A percentile compares a stretch with the other conserved stretches of the same genome.
phyloP scores from a whole-genome alignment of 2,888 invertebrate species.

The Mylabris sibirica region DNA sequence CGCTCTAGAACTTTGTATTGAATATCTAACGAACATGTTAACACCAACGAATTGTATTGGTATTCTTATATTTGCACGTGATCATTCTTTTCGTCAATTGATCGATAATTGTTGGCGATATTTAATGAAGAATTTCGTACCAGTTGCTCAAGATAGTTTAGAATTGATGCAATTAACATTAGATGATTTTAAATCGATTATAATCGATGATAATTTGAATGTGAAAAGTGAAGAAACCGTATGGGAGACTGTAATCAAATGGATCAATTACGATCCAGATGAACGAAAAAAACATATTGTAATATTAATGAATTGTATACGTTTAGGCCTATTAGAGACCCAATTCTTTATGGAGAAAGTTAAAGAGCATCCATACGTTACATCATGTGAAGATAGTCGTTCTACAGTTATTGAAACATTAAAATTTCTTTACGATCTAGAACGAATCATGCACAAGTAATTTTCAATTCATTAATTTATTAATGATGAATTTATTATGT shows the following conservation, averaged over 20 bases:
- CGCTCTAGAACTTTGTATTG: conserved; percentile 81
- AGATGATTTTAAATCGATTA: conserved; percentile 77
- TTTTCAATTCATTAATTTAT: too few species aligned
- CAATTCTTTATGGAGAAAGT: conserved; percentile 91
- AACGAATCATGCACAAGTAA: conserved; percentile 78
- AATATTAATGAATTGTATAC: conserved; percentile 79
- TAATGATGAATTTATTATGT: too few species aligned
- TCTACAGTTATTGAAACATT: conserved; percentile 91
- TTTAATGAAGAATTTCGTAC: conserved; percentile 76
- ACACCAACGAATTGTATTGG: conserved; percentile 83
- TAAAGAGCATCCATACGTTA: conserved; percentile 86
- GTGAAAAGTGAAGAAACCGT: conserved; percentile 87
- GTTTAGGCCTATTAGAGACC: conserved; percentile 84
- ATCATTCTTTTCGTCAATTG: conserved; percentile 76
- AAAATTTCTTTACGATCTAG: conserved; percentile 90
- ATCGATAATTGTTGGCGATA: conserved; percentile 67
- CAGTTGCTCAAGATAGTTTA: conserved; percentile 75
- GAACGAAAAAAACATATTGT: conserved; percentile 78
- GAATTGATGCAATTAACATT: conserved; percentile 77
- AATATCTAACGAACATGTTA: conserved; percentile 74
- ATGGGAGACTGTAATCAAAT: conserved; percentile 85
- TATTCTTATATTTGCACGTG: conserved; percentile 83
- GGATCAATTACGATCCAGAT: conserved; percentile 84
- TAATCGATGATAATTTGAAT: conserved; percentile 84
- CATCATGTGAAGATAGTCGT: conserved; percentile 81